These are phyloP conservation scores for Mimachlamys varia DNA, from an alignment of 2,888 invertebrate genomes.

Conservation along the genomic window DNA sequence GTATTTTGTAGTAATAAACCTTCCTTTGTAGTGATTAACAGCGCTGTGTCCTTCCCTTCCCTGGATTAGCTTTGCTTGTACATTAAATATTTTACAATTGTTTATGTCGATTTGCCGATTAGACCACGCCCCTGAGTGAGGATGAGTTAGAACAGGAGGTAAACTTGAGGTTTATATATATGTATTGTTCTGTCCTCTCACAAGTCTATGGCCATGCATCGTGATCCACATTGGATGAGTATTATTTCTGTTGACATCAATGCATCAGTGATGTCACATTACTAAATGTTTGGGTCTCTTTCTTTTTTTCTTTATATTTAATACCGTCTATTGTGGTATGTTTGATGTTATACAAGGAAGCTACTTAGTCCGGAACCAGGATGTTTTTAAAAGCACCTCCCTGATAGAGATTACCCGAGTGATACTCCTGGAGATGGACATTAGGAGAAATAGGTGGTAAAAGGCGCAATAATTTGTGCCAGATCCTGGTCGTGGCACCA, in stretches of 20 bases:
- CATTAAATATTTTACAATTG: background rate
- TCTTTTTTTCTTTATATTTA: background rate
- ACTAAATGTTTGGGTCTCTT: background rate
- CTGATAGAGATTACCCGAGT: background rate
- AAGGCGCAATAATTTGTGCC: background rate
- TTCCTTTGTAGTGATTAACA: background rate
- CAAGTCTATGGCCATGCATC: background rate
- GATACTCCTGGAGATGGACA: background rate
- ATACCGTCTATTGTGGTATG: background rate
- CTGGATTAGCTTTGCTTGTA: background rate
- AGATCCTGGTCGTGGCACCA: background rate
- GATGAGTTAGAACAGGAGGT: constrained; percentile 33
- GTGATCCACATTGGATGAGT: background rate
- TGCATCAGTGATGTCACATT: background rate
- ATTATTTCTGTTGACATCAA: background rate
- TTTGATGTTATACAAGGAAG: background rate
- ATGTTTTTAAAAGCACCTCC: background rate
- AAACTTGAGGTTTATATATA: background rate
- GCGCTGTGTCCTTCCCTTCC: background rate
- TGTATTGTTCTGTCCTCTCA: background rate
- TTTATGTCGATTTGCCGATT: background rate
- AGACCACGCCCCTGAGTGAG: constrained; percentile 10
- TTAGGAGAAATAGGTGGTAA: background rate
- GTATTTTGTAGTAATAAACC: background rate
- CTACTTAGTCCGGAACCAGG: background rate